Base-by-base conservation (phyloP, 2,113 vertebrate species). In the Spea bombifrons region DNA sequence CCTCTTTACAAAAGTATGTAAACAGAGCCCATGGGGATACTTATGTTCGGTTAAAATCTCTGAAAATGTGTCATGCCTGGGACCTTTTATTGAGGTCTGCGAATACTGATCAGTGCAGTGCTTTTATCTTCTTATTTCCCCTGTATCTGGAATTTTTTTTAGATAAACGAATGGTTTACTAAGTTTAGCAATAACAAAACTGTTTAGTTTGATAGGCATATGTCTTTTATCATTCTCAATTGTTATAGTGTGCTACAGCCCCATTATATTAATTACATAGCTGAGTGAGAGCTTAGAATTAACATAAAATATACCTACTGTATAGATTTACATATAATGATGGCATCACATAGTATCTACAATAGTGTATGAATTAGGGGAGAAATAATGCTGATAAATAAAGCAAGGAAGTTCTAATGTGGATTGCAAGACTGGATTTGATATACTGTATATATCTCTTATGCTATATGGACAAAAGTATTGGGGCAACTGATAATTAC, bases 291-390 rank as follows among this genome's bases (percentile, higher is more conserved):
- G 61, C n/a, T 64, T 64, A 64, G 10, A 64, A 64, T 64, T 16
- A 17, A 13, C 61, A 64, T 64, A 17, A 5, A 64, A 30, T 13
- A 64, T 64, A 16, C 13, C 61, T 64, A 9, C 16, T 64, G 16
- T 30, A 64, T 17, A 64, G n/a, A 64, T 64, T 17, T 64, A 9
- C 61, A 64, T 64, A 64, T 64, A 64, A 64, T 64, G 61, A 64
- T 3, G 4, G 61, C 5, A 64, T 64, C 61, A 64, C 61, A 64
- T 16, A 64, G n/a, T 30, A 9, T 30, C 16, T 64, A 16, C 13
- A 64, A 30, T 30, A 30, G 61, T 9, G 5, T 64, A 8, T 64
- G 61, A 64, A 64, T 64, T 17, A 64, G 16, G 61, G 5, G 5
- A 64, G 3, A 7, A 16, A 6, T 64, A 64, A 16, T 7, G 30